phyloP scores from a whole-genome alignment of 2,888 invertebrate genomes.

The Pseudanteris insignis region DNA sequence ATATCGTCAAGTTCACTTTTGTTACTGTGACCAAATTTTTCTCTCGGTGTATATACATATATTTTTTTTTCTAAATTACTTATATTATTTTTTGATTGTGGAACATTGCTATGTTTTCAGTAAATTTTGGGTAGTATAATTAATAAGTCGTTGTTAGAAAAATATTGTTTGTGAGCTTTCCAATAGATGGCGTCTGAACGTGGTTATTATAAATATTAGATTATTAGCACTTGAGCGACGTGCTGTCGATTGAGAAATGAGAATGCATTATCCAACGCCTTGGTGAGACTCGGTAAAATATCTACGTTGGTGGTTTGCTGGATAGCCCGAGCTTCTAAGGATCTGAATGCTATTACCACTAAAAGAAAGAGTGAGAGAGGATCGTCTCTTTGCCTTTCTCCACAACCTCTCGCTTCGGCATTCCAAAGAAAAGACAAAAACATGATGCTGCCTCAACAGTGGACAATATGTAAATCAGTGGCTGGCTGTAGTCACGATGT shows the following conservation, averaged over 20 bases:
- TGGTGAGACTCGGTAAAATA: constrained; percentile 51
- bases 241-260: constrained; percentile 52
- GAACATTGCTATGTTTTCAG: no score
- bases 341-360: constrained; percentile 60
- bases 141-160: no score
- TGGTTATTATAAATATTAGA: constrained; percentile 36
- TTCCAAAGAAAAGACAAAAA: constrained; percentile 65
- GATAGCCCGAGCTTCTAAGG: constrained; percentile 57
- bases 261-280: constrained; percentile 60
- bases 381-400: constrained; percentile 44
- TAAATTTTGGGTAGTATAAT: no score
- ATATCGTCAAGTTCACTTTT: no score
- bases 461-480: constrained; percentile 67
- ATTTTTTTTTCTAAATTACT: no score
- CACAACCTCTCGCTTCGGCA: constrained; percentile 53
- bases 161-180: no score
- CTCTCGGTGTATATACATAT: no score
- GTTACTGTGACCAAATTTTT: no score
- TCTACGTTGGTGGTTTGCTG: constrained; percentile 65
- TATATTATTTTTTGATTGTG: no score
- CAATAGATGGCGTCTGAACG: no score
- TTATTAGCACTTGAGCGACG: constrained; percentile 31
- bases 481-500: constrained; percentile 66
- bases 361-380: constrained; percentile 46
- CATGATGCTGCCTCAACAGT: constrained; percentile 60